Percentiles rank a stretch among this genome's conserved stretches.
Conservation (phyloP, 2,113 vertebrate species). For the Loxodonta africana region DNA sequence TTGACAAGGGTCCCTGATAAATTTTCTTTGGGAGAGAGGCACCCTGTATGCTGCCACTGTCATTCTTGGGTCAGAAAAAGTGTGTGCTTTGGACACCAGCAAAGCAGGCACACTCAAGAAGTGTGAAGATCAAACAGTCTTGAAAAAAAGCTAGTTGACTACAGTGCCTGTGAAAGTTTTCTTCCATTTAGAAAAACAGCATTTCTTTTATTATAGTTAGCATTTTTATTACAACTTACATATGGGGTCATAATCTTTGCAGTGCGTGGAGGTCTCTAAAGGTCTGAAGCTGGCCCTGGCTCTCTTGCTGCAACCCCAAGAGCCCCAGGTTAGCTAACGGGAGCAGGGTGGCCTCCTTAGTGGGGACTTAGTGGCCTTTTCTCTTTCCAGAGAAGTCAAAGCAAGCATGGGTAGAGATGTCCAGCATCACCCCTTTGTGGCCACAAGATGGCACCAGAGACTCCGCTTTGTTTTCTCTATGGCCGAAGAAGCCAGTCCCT, state of each 20-base stretch:
- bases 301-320: background rate
- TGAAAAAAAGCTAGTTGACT: background rate
- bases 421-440: background rate
- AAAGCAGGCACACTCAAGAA: conserved; percentile 6
- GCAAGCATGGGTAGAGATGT: rapidly evolving
- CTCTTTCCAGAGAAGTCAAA: background rate
- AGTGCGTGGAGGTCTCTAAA: background rate
- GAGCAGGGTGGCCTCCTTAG: background rate
- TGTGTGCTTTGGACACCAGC: background rate
- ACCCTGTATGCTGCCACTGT: background rate
- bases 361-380: background rate
- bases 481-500: background rate
- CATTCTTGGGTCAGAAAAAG: background rate
- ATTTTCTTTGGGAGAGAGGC: background rate
- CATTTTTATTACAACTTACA: background rate
- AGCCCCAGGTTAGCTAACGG: background rate
- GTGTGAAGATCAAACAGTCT: background rate
- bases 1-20: background rate
- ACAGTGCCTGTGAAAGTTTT: background rate
- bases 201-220: background rate
- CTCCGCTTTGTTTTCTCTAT: background rate
- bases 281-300: background rate
- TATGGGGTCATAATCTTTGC: background rate
- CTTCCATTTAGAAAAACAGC: conserved; percentile 16
- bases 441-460: conserved; percentile 68